Conservation (phyloP, 2,113 vertebrate species). For the Agapornis roseicollis region DNA sequence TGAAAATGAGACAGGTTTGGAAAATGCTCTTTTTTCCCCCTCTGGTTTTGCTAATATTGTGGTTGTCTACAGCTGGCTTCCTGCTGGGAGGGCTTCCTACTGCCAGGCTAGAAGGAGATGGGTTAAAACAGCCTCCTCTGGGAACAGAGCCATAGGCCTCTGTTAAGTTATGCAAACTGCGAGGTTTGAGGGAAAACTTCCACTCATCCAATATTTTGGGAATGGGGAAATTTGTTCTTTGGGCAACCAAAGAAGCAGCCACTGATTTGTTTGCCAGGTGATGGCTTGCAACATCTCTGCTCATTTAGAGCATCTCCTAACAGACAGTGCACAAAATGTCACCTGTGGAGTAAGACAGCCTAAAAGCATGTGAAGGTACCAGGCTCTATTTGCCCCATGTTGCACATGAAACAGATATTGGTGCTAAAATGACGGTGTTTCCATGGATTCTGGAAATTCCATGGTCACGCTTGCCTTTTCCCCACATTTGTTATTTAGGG, state of each 20-base stretch:
- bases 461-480: neutral
- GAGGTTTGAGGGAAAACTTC: neutral
- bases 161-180: neutral
- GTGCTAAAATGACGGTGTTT: neutral
- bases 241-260: neutral
- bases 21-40: neutral
- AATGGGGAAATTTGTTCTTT: neutral
- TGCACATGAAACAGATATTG: neutral
- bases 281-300: neutral
- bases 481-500: neutral
- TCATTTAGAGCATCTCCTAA: neutral
- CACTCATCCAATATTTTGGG: neutral
- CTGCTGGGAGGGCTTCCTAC: neutral
- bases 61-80: neutral
- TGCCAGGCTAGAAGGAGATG: neutral
- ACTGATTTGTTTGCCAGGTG: neutral
- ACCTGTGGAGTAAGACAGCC: neutral
- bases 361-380: accelerated
- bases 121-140: neutral
- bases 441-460: neutral
- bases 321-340: neutral
- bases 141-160: neutral
- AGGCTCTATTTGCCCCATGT: neutral
- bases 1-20: neutral
- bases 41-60: neutral